Percentiles rank a stretch among this genome's conserved stretches.
Evolutionary conservation across 2,113 vertebrate species (phyloP).

Genomic region (Gopherus evgoodei): DNA sequence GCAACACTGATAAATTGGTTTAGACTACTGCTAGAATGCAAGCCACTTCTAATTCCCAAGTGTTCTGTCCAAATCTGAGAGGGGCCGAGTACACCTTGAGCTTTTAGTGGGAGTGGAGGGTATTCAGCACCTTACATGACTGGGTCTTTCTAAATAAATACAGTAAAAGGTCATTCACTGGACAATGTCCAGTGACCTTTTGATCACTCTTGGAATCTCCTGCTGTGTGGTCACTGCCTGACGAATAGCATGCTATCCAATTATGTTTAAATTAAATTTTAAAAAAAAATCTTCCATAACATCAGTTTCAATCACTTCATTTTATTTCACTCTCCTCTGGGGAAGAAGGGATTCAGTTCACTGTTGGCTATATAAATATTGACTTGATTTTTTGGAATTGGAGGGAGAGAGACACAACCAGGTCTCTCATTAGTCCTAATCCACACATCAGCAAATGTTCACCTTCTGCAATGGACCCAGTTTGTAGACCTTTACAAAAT

Average conservation of each 20-base stretch:
- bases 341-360: slow-evolving; percentile 44
- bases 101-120: neutral
- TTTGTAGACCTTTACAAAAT: slow-evolving; percentile 55
- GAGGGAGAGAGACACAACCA: slow-evolving; percentile 23
- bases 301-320: slow-evolving; percentile 33
- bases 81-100: neutral
- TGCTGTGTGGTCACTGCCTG: neutral
- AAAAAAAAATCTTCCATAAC: neutral
- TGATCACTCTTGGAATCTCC: neutral
- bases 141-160: neutral
- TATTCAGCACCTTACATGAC: neutral
- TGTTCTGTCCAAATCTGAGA: neutral
- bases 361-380: slow-evolving; percentile 58
- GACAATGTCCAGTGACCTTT: neutral
- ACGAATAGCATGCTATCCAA: neutral
- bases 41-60: rapidly evolving
- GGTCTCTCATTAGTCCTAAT: slow-evolving; percentile 54
- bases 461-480: slow-evolving; percentile 28
- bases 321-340: slow-evolving; percentile 18
- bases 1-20: slow-evolving; percentile 14
- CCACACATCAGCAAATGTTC: slow-evolving; percentile 52
- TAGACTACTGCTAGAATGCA: neutral
- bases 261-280: neutral
- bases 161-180: neutral
- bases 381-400: slow-evolving; percentile 1